Evolutionary conservation across 2,888 invertebrate genomes (phyloP), one percentile per base, ranked within the genome.

Genomic region (Pyrocoelia pectoralis): DNA sequence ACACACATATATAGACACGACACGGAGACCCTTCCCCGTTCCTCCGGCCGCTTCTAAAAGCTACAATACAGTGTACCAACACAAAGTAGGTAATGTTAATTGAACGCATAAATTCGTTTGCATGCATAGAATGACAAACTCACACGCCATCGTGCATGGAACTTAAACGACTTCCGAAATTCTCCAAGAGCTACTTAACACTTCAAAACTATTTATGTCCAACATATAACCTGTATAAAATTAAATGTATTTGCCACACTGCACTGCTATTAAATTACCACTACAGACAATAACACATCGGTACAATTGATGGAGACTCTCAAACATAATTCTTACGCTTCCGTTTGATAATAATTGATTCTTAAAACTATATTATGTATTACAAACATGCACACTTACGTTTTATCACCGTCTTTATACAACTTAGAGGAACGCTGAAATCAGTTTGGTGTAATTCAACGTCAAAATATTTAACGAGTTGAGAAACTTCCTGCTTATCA

Each of bases 41-140:
- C n/a, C n/a, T n/a, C n/a, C n/a, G n/a, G n/a, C n/a, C n/a, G n/a
- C n/a, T n/a, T n/a, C n/a, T n/a, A n/a, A 61, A 40, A 24, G 24
- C 8, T 24, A 24, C 24, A n/a, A 5, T 24, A 24, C 24, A 5
- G 8, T 24, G 24, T 8, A 51, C 17, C n/a, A 61, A 61, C 52
- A 61, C 61, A 61, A 61, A 61, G n/a, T n/a, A n/a, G n/a, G 56
- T 56, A 61, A 61, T 56, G 56, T 38, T 61, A 61, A 61, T 61
- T 61, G 61, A 40, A 61, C 55, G 19, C 56, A 61, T 56, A 61
- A 61, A 56, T 61, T 61, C 41, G 29, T 41, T 56, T 52, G 51
- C 51, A 55, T 54, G 54, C 41, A 40, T 43, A n/a, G 51, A 40
- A 60, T 60, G 60, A 60, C 54, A 60, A 54, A 59, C 19, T 55